Conservation (phyloP, 2,113 vertebrate genomes). For the Eudyptes chrysolophus region DNA sequence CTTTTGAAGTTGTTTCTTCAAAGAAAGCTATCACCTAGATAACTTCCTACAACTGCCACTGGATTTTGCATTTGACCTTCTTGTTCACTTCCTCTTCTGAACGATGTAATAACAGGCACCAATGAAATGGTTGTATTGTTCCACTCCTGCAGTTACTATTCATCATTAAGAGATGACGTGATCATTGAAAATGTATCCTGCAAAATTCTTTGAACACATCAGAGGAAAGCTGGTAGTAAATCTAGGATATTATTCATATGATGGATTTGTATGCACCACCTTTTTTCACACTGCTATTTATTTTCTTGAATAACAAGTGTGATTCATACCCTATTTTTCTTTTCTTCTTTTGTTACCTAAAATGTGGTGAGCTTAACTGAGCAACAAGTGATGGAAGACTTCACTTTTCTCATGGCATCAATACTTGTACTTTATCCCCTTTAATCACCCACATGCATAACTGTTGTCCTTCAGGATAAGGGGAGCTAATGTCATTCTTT, state of each 20-base stretch:
- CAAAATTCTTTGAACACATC: not conserved
- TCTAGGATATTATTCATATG: not conserved
- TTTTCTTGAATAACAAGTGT: not conserved
- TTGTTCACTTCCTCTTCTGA: not conserved
- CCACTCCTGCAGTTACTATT: not conserved
- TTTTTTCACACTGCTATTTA: not conserved
- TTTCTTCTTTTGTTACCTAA: not conserved
- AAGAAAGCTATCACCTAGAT: not conserved
- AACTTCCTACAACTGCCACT: not conserved
- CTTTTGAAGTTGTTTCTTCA: not conserved
- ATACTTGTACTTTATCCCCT: not conserved
- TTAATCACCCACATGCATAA: not conserved
- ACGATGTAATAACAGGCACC: not conserved
- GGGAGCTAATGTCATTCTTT: not conserved
- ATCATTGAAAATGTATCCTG: not conserved
- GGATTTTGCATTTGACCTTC: not conserved
- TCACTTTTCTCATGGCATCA: not conserved
- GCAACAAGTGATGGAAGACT: not conserved
- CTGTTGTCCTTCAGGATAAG: not conserved
- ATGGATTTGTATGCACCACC: not conserved
- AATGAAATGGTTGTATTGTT: not conserved
- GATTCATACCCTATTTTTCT: not conserved
- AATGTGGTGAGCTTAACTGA: not conserved
- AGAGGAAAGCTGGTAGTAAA: not conserved
- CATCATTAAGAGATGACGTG: not conserved